Conservation (phyloP, 2,797 vertebrate species). For the Gastrophryne carolinensis region DNA sequence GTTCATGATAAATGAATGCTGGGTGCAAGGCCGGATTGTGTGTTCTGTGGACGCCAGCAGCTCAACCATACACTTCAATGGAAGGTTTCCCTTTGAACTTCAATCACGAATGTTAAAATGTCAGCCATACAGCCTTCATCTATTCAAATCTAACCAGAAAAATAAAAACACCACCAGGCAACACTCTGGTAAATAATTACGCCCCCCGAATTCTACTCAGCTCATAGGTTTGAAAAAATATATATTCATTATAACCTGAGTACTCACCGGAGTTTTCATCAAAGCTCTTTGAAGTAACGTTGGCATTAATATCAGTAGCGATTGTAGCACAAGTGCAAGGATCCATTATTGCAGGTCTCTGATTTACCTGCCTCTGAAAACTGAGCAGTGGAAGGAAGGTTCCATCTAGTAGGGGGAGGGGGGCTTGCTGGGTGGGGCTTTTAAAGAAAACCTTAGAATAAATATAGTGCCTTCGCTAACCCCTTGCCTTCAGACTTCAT, state of each 20-base stretch:
- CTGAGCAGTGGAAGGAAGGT: not conserved
- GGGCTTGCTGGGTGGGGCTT: not conserved
- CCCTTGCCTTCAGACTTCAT: too few species aligned
- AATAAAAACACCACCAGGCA: slow-evolving; percentile 6
- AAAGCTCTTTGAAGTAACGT: slow-evolving; percentile 3
- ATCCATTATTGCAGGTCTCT: not conserved
- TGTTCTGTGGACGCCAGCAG: not conserved
- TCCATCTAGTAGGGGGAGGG: not conserved
- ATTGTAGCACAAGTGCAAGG: not conserved
- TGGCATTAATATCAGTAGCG: slow-evolving; percentile 11
- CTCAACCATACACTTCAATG: slow-evolving; percentile 23
- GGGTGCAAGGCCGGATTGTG: not conserved
- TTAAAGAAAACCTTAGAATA: too few species aligned
- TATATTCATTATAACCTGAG: slow-evolving; percentile 1
- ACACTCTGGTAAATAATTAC: not conserved
- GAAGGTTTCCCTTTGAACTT: slow-evolving; percentile 20
- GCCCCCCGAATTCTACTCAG: not conserved
- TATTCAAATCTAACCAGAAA: not conserved
- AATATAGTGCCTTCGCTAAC: too few species aligned
- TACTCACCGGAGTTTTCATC: not conserved
- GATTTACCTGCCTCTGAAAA: not conserved
- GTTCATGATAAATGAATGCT: not conserved
- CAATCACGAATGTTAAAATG: slow-evolving; percentile 14
- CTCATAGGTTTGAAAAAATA: too few species aligned
- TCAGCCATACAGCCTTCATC: not conserved